These are phyloP conservation scores for Chaunax sp. DNA, from an alignment of 2,797 vertebrate genomes.

Conservation along the genomic window DNA sequence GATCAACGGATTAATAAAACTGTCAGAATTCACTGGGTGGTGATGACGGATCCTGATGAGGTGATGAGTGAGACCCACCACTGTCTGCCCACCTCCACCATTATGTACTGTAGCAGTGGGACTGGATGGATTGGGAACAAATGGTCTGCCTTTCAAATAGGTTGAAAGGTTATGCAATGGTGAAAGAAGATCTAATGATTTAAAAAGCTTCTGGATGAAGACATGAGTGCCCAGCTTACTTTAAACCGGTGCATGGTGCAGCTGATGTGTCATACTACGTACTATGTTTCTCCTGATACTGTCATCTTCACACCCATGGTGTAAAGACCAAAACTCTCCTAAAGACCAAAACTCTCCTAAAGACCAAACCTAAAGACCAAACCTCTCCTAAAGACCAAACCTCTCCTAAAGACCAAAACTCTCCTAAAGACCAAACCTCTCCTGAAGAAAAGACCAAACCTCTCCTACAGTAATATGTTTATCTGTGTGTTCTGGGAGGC, in stretches of 20 bases:
- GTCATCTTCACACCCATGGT: no score
- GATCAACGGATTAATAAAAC: constrained; percentile 64
- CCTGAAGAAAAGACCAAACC: constrained; percentile 5
- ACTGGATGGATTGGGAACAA: constrained; percentile 20
- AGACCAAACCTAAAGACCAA: no score
- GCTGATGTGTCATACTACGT: no score
- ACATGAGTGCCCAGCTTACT: no score
- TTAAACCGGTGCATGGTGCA: no score
- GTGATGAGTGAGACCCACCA: constrained; percentile 27
- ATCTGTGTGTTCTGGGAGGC: constrained; percentile 43
- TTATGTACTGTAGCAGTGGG: neutral
- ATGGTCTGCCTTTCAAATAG: neutral
- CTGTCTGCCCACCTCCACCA: neutral
- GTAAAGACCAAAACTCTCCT: constrained; percentile 15
- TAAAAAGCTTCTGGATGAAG: neutral
- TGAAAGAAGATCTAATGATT: neutral
- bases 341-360: no score
- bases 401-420: constrained; percentile 16
- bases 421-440: neutral
- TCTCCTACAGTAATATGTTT: constrained; percentile 40
- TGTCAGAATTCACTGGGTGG: constrained; percentile 58
- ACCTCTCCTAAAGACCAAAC: no score
- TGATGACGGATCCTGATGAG: constrained; percentile 43
- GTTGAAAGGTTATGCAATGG: neutral
- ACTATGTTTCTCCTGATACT: no score